Conservation (phyloP, 1,140 invertebrate genomes). For the Galendromus occidentalis region DNA sequence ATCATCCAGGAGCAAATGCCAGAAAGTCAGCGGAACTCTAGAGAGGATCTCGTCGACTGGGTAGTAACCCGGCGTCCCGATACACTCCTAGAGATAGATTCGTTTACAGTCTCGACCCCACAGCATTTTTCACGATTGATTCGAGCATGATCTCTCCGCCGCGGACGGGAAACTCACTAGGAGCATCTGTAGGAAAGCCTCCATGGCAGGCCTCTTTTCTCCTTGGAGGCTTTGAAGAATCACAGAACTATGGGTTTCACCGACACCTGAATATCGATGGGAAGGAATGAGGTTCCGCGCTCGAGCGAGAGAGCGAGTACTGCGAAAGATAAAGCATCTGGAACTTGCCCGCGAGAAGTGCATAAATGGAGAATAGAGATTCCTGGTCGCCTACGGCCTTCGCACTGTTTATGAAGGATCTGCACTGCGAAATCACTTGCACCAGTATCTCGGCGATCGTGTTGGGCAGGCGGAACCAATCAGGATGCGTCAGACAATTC, state of each 20-base stretch:
- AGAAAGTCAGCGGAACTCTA: background rate
- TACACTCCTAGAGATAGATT: background rate
- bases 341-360: background rate
- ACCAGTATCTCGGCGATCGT: background rate
- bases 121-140: too few species aligned
- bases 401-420: background rate
- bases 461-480: background rate
- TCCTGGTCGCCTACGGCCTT: background rate
- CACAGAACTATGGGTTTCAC: background rate
- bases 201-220: background rate
- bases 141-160: too few species aligned
- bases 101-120: too few species aligned
- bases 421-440: background rate
- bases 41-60: background rate
- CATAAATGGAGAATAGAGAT: background rate
- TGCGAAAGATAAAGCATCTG: background rate
- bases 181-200: background rate
- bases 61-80: background rate
- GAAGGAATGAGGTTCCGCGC: background rate
- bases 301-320: background rate
- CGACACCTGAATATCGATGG: background rate
- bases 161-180: background rate
- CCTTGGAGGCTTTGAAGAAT: background rate
- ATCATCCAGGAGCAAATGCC: background rate
- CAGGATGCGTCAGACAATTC: background rate